Conservation (phyloP, 2,797 vertebrate species). For the Parauchenoglanis punctatus region DNA sequence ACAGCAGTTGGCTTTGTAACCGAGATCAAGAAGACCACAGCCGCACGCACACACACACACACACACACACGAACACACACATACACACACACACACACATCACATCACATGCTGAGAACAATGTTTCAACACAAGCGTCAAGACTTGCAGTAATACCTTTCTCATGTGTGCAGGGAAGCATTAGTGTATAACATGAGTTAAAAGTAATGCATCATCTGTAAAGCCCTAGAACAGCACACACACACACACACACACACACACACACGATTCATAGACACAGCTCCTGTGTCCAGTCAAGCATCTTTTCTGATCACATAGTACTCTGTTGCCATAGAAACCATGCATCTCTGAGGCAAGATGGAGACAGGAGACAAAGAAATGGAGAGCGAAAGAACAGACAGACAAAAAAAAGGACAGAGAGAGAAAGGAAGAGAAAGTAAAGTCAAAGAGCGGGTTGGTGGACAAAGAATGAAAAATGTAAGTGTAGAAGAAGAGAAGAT, state of each 20-base stretch:
- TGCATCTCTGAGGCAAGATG: constrained; percentile 7
- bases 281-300: constrained; percentile 37
- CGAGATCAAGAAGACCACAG: constrained; percentile 15
- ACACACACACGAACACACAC: not conserved
- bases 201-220: constrained; percentile 2
- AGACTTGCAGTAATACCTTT: not conserved
- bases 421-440: not conserved
- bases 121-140: not conserved
- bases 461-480: not conserved
- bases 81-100: not conserved
- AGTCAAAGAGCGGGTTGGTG: not conserved
- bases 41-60: not conserved
- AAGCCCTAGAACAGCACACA: not conserved
- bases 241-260: constrained; percentile 8
- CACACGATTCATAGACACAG: constrained; percentile 17
- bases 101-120: not conserved
- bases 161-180: not conserved
- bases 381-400: not conserved
- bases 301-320: constrained; percentile 28
- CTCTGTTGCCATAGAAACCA: constrained; percentile 44
- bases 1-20: constrained; percentile 2
- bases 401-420: not conserved
- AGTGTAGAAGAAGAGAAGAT: not conserved
- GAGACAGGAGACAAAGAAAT: constrained; percentile 10
- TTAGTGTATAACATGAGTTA: not conserved